A percentile compares a stretch with the other conserved stretches of the same genome.
Conservation (phyloP, 1,140 invertebrate species). For the Lepidotrigona ventralis region DNA sequence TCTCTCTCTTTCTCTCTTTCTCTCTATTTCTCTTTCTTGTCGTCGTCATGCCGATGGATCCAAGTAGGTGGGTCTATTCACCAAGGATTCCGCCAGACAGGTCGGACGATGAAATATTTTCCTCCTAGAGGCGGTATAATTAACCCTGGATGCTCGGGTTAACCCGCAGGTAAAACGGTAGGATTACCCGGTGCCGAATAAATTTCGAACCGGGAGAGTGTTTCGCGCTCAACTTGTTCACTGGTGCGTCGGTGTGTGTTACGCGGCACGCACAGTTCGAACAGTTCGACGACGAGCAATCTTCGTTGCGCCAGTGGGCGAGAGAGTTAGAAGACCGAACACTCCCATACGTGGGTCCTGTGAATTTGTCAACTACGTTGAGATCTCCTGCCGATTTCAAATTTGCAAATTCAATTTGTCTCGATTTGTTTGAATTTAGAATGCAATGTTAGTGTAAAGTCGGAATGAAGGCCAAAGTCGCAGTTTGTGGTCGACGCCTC, state of each 20-base stretch:
- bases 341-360: too few species aligned
- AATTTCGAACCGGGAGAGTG: neutral
- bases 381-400: too few species aligned
- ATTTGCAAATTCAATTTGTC: too few species aligned
- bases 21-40: too few species aligned
- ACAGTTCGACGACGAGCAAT: too few species aligned
- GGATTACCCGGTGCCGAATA: neutral
- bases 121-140: conserved; percentile 51
- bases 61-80: conserved; percentile 48
- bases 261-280: too few species aligned
- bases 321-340: too few species aligned
- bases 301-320: too few species aligned
- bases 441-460: neutral
- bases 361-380: too few species aligned
- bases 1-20: neutral
- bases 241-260: neutral
- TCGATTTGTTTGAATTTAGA: neutral
- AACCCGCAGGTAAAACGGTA: conserved; percentile 50
- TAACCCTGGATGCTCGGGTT: conserved; percentile 59
- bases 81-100: conserved; percentile 15
- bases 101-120: conserved; percentile 55
- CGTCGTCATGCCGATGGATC: conserved; percentile 17
- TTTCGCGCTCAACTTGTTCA: conserved; percentile 14
- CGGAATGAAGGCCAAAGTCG: too few species aligned
- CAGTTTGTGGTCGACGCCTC: too few species aligned